phyloP scores from a whole-genome alignment of 2,113 vertebrate genomes.

The Perca flavescens region DNA sequence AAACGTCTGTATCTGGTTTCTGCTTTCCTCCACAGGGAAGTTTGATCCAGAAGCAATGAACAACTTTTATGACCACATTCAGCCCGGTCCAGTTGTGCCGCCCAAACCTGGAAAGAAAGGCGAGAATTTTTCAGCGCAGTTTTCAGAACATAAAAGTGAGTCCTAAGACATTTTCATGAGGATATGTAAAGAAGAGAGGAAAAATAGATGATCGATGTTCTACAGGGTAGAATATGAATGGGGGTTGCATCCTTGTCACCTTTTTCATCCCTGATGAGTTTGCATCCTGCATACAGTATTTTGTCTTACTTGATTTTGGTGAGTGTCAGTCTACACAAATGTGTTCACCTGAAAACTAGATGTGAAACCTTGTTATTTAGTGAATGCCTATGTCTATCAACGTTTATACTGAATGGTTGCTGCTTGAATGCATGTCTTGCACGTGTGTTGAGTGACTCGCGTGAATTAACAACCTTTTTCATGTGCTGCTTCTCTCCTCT shows the following conservation, averaged over 20 bases:
- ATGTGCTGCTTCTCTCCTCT: not conserved
- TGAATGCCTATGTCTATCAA: constrained; percentile 19
- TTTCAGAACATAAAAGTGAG: not conserved
- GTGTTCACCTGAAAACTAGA: constrained; percentile 36
- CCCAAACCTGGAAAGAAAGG: constrained; percentile 94
- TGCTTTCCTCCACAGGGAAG: constrained; percentile 86
- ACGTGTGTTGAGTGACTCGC: not conserved
- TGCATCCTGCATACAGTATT: not conserved
- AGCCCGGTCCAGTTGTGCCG: constrained; percentile 94
- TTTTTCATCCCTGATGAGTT: no score
- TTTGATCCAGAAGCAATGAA: constrained; percentile 95
- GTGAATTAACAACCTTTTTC: not conserved
- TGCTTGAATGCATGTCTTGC: constrained; percentile 13
- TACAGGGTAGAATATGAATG: no score
- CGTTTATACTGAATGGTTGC: constrained; percentile 8
- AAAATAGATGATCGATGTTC: not conserved
- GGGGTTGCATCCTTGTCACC: no score
- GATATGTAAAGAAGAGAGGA: not conserved
- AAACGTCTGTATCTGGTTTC: constrained; percentile 38
- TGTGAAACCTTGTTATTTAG: constrained; percentile 6
- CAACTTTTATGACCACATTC: constrained; percentile 98
- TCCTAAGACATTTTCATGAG: not conserved
- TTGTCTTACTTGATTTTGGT: constrained; percentile 8
- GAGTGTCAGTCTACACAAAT: constrained; percentile 8
- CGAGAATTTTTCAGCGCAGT: constrained; percentile 70